phyloP scores from a whole-genome alignment of 2,888 invertebrate genomes.

The Autographa pulchrina region DNA sequence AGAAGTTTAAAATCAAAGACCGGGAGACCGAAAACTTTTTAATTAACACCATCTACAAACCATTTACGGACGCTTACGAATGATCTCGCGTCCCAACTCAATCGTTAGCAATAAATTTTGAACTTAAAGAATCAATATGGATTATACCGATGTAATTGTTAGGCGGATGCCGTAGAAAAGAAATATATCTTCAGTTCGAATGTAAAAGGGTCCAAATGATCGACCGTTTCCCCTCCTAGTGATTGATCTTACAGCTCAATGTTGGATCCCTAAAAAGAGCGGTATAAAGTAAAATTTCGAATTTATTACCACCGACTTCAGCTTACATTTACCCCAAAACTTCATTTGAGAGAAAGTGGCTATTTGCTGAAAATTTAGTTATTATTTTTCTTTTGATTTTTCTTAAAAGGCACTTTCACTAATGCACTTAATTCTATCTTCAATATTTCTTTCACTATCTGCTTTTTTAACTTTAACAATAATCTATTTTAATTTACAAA shows the following conservation, averaged over 20 bases:
- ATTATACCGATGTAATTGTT: slow-evolving; percentile 51
- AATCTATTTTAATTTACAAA: slow-evolving; percentile 25
- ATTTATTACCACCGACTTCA: slow-evolving; percentile 20
- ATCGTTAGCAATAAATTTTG: slow-evolving; percentile 34
- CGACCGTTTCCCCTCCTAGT: slow-evolving; percentile 48
- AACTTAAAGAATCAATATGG: slow-evolving; percentile 38
- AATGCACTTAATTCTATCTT: slow-evolving; percentile 18
- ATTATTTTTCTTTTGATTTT: slow-evolving; percentile 6
- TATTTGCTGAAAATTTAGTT: slow-evolving; percentile 2
- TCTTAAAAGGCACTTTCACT: slow-evolving; percentile 16
- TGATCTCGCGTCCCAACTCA: slow-evolving; percentile 10
- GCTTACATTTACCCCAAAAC: slow-evolving; percentile 22
- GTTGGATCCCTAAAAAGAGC: slow-evolving; percentile 36
- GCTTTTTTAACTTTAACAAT: slow-evolving; percentile 30
- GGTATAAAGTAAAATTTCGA: slow-evolving; percentile 43
- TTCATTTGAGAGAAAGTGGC: slow-evolving; percentile 17
- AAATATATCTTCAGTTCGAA: slow-evolving; percentile 52
- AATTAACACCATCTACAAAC: not conserved
- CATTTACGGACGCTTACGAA: slow-evolving; percentile 5
- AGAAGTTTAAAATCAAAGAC: not conserved
- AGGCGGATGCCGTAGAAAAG: slow-evolving; percentile 54
- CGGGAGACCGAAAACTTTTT: not conserved
- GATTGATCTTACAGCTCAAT: slow-evolving; percentile 57
- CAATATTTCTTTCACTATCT: slow-evolving; percentile 27
- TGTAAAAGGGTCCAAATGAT: slow-evolving; percentile 58